These are phyloP conservation scores for Drosophila mayri DNA, from an alignment of 1,140 invertebrate genomes.

Conservation along the genomic window DNA sequence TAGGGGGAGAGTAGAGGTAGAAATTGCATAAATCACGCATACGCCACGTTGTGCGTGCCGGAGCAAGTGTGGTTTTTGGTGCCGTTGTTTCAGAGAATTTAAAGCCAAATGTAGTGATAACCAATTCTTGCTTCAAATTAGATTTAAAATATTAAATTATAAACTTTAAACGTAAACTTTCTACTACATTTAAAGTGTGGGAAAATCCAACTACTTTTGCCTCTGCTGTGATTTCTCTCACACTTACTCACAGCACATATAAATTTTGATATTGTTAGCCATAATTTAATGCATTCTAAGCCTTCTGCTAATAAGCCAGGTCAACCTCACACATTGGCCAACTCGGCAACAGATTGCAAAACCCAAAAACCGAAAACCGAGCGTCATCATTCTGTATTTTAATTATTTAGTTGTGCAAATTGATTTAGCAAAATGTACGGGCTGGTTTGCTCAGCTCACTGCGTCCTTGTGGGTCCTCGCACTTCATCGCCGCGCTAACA, in stretches of 20 bases:
- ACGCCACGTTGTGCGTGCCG: slow-evolving; percentile 52
- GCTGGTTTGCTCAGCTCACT: slow-evolving; percentile 6
- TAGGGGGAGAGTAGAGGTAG: not conserved
- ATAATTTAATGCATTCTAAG: slow-evolving; percentile 42
- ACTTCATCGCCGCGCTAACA: slow-evolving; percentile 43
- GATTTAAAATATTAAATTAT: too few species aligned
- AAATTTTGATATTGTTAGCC: slow-evolving; percentile 30
- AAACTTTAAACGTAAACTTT: not conserved
- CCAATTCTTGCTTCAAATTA: too few species aligned
- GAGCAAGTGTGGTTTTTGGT: slow-evolving; percentile 3
- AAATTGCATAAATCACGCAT: slow-evolving; percentile 63
- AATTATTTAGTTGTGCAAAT: slow-evolving; percentile 61
- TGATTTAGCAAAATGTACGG: slow-evolving; percentile 54
- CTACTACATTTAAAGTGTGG: not conserved
- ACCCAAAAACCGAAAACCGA: slow-evolving; percentile 16
- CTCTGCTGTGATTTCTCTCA: not conserved
- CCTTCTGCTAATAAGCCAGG: slow-evolving; percentile 43
- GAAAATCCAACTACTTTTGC: too few species aligned
- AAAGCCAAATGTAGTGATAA: not conserved
- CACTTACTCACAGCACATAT: not conserved
- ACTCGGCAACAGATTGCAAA: slow-evolving; percentile 20
- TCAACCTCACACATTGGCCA: not conserved
- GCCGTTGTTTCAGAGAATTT: not conserved
- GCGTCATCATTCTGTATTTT: slow-evolving; percentile 39
- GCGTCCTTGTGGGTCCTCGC: slow-evolving; percentile 24